A percentile compares a stretch with the other conserved stretches of the same genome.
phyloP scores from a whole-genome alignment of 1,140 invertebrate species.

The Drosophila tsacasi region DNA sequence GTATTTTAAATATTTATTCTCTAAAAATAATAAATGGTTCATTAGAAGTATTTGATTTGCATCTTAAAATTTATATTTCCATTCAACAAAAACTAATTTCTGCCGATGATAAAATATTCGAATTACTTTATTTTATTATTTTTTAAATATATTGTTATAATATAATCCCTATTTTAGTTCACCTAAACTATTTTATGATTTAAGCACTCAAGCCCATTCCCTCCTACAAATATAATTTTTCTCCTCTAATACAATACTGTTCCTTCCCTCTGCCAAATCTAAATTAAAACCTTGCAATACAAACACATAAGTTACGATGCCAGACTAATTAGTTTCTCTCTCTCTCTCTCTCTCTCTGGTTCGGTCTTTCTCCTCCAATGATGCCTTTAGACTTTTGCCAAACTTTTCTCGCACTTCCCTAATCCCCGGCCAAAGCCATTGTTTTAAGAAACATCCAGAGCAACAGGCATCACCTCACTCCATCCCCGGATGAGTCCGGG shows the following conservation, averaged over 20 bases:
- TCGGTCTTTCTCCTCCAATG: not conserved
- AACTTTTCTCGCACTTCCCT: constrained; percentile 13
- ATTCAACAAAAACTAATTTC: not conserved
- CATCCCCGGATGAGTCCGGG: not conserved
- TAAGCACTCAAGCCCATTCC: too few species aligned
- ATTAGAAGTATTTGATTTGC: not conserved
- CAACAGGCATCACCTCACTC: constrained; percentile 29
- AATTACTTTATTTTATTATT: not conserved
- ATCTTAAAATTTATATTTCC: too few species aligned
- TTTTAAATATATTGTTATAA: not conserved
- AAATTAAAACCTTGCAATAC: constrained; percentile 28
- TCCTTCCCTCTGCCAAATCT: not conserved
- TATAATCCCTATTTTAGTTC: not conserved
- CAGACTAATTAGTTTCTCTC: constrained; percentile 28
- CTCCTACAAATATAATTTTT: not conserved
- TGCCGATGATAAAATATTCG: too few species aligned
- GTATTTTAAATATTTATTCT: not conserved
- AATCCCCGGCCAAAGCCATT: constrained; percentile 13
- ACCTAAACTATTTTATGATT: not conserved
- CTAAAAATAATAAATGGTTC: too few species aligned
- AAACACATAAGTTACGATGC: constrained; percentile 28
- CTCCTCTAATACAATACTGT: not conserved
- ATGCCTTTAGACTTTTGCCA: constrained; percentile 5
- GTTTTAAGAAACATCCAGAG: constrained; percentile 29
- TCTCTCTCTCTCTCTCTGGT: too few species aligned